Base-by-base conservation (phyloP, 1,140 invertebrate species). In the Stenopsyche tienmushanensis region DNA sequence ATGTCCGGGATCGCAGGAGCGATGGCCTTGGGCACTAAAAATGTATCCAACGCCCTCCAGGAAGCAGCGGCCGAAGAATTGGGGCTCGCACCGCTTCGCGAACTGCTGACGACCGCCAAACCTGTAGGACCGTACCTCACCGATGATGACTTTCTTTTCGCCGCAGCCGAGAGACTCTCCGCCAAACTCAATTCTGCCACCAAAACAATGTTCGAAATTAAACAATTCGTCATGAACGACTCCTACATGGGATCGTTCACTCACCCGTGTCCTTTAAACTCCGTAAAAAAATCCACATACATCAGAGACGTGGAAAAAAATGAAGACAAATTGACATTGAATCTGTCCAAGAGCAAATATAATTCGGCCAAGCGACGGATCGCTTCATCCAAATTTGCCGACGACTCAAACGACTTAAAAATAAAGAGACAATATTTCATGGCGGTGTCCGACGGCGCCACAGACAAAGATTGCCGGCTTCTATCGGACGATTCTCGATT, bases 231-330 rank as follows among this genome's bases (percentile, higher is more conserved):
- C 2, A 18, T 55, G 17, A 58, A 49, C 49, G 69, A 70, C 26
- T 26, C 64, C 0, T 39, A 45, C 20, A 17, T 62, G 7, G 74
- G 75, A 66, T 80, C 79, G 69, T 80, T 76, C 59, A 79, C 77
- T 3, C 76, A 77, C 69, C 80, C 79, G n/a, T 81, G 79, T 52
- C 79, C 78, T 20, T 77, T 79, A 57, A 79, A 77, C 60, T 79
- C 79, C 63, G 78, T 79, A 39, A 73, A 77, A 64, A 80, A 78
- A 71, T 74, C 77, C 54, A 74, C 77, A 24, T 76, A 78, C 65
- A 75, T 78, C 29, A 79, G 74, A 69, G 78, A 73, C 70, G 70
- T 72, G 8, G 74, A 76, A 72, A 62, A 74, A n/a, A 76, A 77
- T 54, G 71, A 74, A 42, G 72, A 72, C 49, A 65, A 75, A 26